Conservation (phyloP, 2,888 invertebrate genomes). For the Azorinus chamasolen region DNA sequence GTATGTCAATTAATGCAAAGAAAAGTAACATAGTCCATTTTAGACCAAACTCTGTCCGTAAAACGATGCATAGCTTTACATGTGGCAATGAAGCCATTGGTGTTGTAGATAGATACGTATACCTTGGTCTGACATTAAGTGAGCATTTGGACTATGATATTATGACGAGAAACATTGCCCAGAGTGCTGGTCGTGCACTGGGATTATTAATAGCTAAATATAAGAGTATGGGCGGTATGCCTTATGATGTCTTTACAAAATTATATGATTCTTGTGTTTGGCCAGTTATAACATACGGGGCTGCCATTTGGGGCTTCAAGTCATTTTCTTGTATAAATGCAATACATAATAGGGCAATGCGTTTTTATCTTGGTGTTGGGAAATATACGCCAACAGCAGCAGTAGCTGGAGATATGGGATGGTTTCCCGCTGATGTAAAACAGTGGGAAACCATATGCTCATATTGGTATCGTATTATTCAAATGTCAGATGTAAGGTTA, state of each 20-base stretch:
- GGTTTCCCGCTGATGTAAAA: conserved; percentile 2
- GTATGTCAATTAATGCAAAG: too few species aligned
- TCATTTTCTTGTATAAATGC: too few species aligned
- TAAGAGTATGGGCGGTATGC: conserved; percentile 24
- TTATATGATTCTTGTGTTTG: conserved; percentile 24
- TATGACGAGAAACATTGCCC: conserved; percentile 22
- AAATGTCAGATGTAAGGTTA: background rate
- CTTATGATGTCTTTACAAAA: conserved; percentile 38
- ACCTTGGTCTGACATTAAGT: too few species aligned
- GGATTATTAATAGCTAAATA: conserved; percentile 33
- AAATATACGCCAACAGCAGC: conserved; percentile 38
- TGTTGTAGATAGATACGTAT: background rate
- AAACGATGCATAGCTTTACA: too few species aligned
- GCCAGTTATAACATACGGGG: conserved; percentile 28
- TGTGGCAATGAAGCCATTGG: conserved; percentile 14
- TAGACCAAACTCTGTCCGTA: too few species aligned
- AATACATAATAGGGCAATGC: too few species aligned
- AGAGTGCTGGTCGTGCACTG: conserved; percentile 30
- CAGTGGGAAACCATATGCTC: conserved; percentile 11
- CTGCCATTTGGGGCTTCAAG: too few species aligned
- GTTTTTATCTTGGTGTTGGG: conserved; percentile 29
- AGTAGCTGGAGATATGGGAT: conserved; percentile 33
- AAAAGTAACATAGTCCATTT: too few species aligned
- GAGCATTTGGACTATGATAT: too few species aligned
- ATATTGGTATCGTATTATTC: conserved; percentile 17